A percentile compares a stretch with the other conserved stretches of the same genome.
phyloP scores from a whole-genome alignment of 2,113 vertebrate species.

The Carassius auratus region DNA sequence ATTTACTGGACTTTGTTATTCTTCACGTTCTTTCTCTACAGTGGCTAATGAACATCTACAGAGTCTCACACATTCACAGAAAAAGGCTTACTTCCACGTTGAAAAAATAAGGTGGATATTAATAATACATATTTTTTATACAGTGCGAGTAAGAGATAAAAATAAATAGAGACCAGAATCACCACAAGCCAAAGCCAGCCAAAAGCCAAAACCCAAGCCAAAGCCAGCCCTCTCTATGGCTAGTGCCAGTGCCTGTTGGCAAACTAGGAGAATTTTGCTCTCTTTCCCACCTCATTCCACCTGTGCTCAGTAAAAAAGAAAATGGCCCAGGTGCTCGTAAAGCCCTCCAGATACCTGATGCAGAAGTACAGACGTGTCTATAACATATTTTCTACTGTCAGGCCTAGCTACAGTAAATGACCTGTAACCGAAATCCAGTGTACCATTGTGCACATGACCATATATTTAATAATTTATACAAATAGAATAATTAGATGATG shows the following conservation, averaged over 20 bases:
- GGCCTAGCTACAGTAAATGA: background rate
- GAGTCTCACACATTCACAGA: too few relatives aligned
- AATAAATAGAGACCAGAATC: constrained; percentile 39
- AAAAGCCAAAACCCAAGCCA: background rate
- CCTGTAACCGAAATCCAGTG: constrained; percentile 23
- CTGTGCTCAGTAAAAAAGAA: constrained; percentile 44
- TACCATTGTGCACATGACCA: background rate
- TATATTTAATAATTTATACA: background rate
- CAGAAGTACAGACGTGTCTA: constrained; percentile 35
- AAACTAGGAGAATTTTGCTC: constrained; percentile 43
- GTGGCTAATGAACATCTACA: too few relatives aligned
- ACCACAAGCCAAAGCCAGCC: constrained; percentile 4
- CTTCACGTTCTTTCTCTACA: too few relatives aligned
- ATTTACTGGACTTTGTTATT: too few relatives aligned
- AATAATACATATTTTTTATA: constrained; percentile 28
- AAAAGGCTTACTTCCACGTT: too few relatives aligned
- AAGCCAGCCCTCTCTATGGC: constrained; percentile 26
- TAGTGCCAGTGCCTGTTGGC: constrained; percentile 38
- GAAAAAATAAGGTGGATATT: background rate
- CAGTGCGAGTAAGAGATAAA: background rate
- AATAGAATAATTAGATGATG: background rate
- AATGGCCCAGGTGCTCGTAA: constrained; percentile 45
- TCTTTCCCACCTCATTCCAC: constrained; percentile 44
- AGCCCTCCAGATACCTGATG: constrained; percentile 41
- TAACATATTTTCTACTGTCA: constrained; percentile 41